Base-by-base conservation (phyloP, 2,113 vertebrate species). In the Chionis minor region DNA sequence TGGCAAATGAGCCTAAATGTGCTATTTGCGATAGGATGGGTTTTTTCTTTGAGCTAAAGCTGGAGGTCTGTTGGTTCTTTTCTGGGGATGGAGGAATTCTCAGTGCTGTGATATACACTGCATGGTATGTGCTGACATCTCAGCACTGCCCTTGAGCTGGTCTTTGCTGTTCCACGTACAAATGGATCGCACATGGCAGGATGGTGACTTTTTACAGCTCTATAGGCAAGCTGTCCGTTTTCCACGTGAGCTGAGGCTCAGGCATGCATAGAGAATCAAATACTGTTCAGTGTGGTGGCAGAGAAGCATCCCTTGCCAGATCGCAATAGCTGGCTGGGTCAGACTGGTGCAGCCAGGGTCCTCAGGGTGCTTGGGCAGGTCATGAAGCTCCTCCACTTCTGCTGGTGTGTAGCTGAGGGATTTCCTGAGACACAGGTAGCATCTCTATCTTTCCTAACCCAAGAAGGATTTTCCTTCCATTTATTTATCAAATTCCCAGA, bases 181-280 rank as follows among this genome's bases (percentile, higher is more conserved):
- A 65, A 62, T 23, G 27, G 24, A 44, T 71, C 1, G 2, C 24
- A 16, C 0, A 0, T 12, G 35, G 27, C 32, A 86, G n/a, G 32
- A 27, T 28, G 32, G 17, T 59, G 38, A 35, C 44, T 55, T 75
- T 63, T 59, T 32, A 30, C 21, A 51, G 14, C 49, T 58, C n/a
- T 0, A 0, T 9, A n/a, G 42, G 47, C 24, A 89, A 61, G 26
- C 28, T 52, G 54, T 56, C 61, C 1, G 0, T 86, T 80, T 84
- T 38, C 49, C 12, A 28, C 0, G 1, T 0, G 2, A 78, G 18
- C 69, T 56, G 47, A 82, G 28, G 65, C 52, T 82, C 52, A 45
- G 78, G 12, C 8, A 12, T 4, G 5, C 2, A 1, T 23, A n/a
- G 26, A 44, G 10, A 73, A 10, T 55, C 23, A 67, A 40, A 55